A percentile compares a stretch with the other conserved stretches of the same genome.
These are phyloP conservation scores for Trachemys scripta DNA, from an alignment of 2,113 vertebrate genomes.

Conservation along the genomic window DNA sequence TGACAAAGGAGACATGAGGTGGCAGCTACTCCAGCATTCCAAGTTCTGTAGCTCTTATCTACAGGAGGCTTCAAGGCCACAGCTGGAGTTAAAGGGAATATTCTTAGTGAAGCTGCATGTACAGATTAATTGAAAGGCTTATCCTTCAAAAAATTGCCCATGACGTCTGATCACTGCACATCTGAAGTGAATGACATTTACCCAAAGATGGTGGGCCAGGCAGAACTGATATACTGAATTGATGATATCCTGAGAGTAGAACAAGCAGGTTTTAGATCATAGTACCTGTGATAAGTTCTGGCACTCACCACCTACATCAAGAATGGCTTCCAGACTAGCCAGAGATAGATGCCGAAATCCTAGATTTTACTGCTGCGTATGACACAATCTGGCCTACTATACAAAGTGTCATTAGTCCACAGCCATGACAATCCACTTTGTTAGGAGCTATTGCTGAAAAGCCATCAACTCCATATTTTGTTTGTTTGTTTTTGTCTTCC, in stretches of 20 bases:
- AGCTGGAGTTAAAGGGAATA: background rate
- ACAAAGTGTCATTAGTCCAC: background rate
- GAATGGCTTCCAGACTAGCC: background rate
- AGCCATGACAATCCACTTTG: background rate
- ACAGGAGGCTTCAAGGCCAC: background rate
- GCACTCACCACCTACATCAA: background rate
- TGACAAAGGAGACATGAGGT: background rate
- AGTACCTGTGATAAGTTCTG: background rate
- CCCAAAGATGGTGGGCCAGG: background rate
- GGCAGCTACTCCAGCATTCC: background rate
- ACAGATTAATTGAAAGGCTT: background rate
- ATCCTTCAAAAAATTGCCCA: background rate
- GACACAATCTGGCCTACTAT: background rate
- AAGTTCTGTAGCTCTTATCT: background rate
- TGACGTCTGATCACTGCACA: background rate
- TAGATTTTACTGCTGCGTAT: background rate
- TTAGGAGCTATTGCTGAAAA: background rate
- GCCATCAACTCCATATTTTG: background rate
- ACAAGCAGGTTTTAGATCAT: background rate
- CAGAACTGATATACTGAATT: background rate
- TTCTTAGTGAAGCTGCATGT: background rate
- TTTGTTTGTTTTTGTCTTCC: background rate
- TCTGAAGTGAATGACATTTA: background rate
- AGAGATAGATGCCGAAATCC: background rate
- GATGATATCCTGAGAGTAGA: background rate